Evolutionary conservation across 1,140 invertebrate genomes (phyloP).

Genomic region (Formica selysi): DNA sequence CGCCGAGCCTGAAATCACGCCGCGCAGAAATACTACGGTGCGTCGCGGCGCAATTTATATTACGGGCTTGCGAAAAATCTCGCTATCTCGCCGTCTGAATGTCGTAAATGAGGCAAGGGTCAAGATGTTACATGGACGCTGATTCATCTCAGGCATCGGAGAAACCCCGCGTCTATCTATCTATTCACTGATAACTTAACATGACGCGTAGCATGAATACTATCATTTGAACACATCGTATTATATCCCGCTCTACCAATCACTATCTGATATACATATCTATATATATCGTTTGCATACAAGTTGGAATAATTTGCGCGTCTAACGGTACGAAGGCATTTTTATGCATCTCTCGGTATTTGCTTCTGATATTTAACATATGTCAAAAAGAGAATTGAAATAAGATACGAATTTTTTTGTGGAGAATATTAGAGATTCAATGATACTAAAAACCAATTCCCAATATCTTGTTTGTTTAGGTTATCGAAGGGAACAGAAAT

Average conservation of each 20-base stretch:
- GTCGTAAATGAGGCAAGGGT: slow-evolving; percentile 59
- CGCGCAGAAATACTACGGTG: slow-evolving; percentile 13
- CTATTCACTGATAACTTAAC: slow-evolving; percentile 30
- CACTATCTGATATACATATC: slow-evolving; percentile 11
- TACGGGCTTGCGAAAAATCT: slow-evolving; percentile 46
- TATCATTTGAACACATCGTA: slow-evolving; percentile 25
- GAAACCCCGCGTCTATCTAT: slow-evolving; percentile 16
- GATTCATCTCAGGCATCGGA: slow-evolving; percentile 33
- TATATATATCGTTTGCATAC: background rate
- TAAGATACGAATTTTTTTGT: background rate
- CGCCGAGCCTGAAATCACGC: slow-evolving; percentile 65
- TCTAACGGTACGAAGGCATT: background rate
- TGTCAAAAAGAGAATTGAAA: background rate
- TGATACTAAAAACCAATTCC: slow-evolving; percentile 6
- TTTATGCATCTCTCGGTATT: background rate
- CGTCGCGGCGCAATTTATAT: slow-evolving; percentile 50
- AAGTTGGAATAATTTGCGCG: background rate
- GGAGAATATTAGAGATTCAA: background rate
- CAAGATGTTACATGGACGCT: slow-evolving; percentile 37
- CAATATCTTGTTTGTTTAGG: slow-evolving; percentile 87
- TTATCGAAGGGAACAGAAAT: slow-evolving; percentile 93
- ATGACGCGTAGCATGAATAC: slow-evolving; percentile 14
- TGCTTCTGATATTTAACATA: background rate
- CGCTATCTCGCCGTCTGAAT: slow-evolving; percentile 54
- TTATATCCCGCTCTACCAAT: slow-evolving; percentile 16